These are phyloP conservation scores for Enteromius fasciolatus DNA, from an alignment of 2,797 vertebrate species.

Conservation along the genomic window DNA sequence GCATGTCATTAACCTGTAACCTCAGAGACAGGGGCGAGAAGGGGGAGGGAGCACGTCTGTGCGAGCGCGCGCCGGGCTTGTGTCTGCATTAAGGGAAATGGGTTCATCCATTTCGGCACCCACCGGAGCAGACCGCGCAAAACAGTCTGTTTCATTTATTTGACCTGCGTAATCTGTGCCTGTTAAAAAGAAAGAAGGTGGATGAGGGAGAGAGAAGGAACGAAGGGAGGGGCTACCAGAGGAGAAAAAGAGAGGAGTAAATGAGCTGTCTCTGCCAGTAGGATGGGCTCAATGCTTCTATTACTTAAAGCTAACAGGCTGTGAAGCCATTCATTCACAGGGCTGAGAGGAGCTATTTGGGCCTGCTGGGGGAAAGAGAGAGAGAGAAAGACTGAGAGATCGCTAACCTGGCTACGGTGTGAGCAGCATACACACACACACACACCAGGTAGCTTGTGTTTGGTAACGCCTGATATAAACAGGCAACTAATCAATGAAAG, in stretches of 20 bases:
- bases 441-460: constrained; percentile 80
- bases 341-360: constrained; percentile 87
- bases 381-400: constrained; percentile 9
- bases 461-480: constrained; percentile 89
- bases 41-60: constrained; percentile 71
- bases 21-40: constrained; percentile 82
- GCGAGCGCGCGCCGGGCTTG: constrained; percentile 83
- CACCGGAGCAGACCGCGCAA: constrained; percentile 95
- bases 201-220: constrained; percentile 45
- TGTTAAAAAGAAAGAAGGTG: constrained; percentile 74
- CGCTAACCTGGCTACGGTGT: constrained; percentile 72
- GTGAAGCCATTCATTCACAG: constrained; percentile 96
- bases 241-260: constrained; percentile 85
- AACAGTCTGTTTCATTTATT: constrained; percentile 99
- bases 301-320: constrained; percentile 99
- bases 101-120: constrained; percentile 97
- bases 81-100: constrained; percentile 99
- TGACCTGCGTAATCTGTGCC: constrained; percentile 97
- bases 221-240: constrained; percentile 32
- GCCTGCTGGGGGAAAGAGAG: constrained; percentile 70
- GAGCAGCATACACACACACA: constrained; percentile 69
- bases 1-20: constrained; percentile 99
- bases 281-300: constrained; percentile 99
- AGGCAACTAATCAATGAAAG: constrained; percentile 92
- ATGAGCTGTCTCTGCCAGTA: constrained; percentile 98